Evolutionary conservation across 1,140 invertebrate species (phyloP), one percentile per base, ranked within the genome.

Genomic region (Aphis gossypii): DNA sequence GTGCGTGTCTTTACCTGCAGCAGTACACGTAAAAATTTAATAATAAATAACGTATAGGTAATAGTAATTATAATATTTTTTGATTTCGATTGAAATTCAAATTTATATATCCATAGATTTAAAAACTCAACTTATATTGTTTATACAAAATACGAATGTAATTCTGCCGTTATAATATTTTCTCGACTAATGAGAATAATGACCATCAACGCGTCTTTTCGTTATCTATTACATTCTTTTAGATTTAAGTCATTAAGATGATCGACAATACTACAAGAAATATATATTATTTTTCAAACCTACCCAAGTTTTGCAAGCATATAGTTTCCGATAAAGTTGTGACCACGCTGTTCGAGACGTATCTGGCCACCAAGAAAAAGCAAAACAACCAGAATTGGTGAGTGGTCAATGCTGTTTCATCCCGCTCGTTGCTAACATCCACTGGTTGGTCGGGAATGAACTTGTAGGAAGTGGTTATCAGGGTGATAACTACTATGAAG

Each of bases 1-100:
- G 82, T 96, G 96, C 51, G 96, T 96, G 87, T 96, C 96, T 2
- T 96, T 95, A 86, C 96, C 96, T 96, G 94, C 54, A 95, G 94
- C 54, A 95, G 95, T 82, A 92, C 25, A 35, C 35, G 41, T 48
- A 8, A 44, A 14, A 46, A 38, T 9, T 46, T 30, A 87, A 87
- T 35, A 35, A 82, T 82, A 18, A 82, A 82, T 38, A 87, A 44
- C 7, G 2, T 41, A 84, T 44, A 25, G 1, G 21, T 41, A 41
- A 41, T 41, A 41, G 38, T 41, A 41, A 41, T 11, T 87, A 41
- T 87, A 87, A 87, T 38, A 41, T 46, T 14, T 41, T 41, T 46
- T n/a, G 30, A 44, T 87, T 48, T 6, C 20, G 4, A 46, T 87
- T 87, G 30, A 23, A 23, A 25, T 41, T 38, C 7, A 46, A 44